Conservation (phyloP, 2,113 vertebrate genomes). For the Tauraco erythrolophus region DNA sequence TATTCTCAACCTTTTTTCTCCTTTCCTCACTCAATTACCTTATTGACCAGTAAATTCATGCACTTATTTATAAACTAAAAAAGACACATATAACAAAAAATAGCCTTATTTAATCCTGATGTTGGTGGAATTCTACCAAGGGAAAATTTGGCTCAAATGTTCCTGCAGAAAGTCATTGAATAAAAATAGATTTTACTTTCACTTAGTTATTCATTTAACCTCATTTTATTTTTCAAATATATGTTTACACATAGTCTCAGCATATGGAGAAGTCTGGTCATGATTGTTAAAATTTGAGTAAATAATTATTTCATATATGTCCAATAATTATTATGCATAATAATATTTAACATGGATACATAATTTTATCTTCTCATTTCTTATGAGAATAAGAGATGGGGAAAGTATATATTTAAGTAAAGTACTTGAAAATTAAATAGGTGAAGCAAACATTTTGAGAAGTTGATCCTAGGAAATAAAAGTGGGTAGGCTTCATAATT, state of each 20-base stretch:
- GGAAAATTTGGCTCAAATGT: neutral
- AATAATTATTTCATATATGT: neutral
- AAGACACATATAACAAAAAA: constrained; percentile 4
- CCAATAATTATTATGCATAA: neutral
- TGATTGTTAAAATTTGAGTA: neutral
- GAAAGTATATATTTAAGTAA: neutral
- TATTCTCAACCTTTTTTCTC: constrained; percentile 59
- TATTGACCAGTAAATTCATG: constrained; percentile 66
- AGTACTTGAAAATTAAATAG: neutral
- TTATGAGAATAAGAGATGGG: neutral
- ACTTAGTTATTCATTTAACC: neutral
- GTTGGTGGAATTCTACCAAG: neutral
- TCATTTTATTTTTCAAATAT: neutral
- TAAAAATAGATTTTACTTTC: neutral
- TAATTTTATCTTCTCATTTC: neutral
- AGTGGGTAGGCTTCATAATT: neutral
- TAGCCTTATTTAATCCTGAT: neutral
- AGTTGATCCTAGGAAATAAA: neutral
- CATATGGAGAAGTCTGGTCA: neutral
- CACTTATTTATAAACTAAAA: constrained; percentile 52
- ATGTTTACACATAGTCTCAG: neutral
- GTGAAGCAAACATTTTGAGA: neutral
- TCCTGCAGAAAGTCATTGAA: neutral
- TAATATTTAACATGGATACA: neutral
- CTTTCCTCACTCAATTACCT: constrained; percentile 71